These are phyloP conservation scores for Pipistrellus nathusii DNA, from an alignment of 2,797 vertebrate genomes.

Conservation along the genomic window DNA sequence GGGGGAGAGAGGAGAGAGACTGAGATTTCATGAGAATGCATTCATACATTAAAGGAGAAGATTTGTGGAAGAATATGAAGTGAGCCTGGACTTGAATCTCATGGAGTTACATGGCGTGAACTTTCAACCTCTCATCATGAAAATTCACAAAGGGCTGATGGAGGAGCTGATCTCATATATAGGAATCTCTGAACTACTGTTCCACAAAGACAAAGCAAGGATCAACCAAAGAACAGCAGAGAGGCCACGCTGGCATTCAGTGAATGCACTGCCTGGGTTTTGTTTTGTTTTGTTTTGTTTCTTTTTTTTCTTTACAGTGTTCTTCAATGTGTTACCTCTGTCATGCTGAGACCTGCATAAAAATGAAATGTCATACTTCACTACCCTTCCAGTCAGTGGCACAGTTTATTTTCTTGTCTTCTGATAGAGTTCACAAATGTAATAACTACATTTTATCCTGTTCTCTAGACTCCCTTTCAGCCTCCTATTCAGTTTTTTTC, in stretches of 20 bases:
- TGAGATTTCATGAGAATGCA: neutral
- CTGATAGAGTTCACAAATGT: conserved; percentile 88
- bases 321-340: conserved; percentile 86
- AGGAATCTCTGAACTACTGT: conserved; percentile 76
- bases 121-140: conserved; percentile 59
- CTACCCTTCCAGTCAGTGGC: conserved; percentile 84
- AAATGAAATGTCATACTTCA: conserved; percentile 89
- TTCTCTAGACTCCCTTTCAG: conserved; percentile 85
- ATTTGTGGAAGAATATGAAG: conserved; percentile 4
- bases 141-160: conserved; percentile 73
- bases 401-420: conserved; percentile 88
- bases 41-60: neutral
- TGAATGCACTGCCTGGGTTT: conserved; percentile 84
- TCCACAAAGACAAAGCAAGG: conserved; percentile 79
- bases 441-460: conserved; percentile 88
- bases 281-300: no score
- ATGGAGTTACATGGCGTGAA: conserved; percentile 59
- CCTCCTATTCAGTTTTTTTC: conserved; percentile 81
- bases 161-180: conserved; percentile 73
- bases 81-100: conserved; percentile 15
- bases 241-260: conserved; percentile 81
- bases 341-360: conserved; percentile 86
- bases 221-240: conserved; percentile 76
- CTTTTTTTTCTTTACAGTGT: conserved; percentile 62
- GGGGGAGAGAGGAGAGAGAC: no score